A percentile compares a stretch with the other conserved stretches of the same genome.
Conservation (phyloP, 2,113 vertebrate genomes). For the Progne subis region DNA sequence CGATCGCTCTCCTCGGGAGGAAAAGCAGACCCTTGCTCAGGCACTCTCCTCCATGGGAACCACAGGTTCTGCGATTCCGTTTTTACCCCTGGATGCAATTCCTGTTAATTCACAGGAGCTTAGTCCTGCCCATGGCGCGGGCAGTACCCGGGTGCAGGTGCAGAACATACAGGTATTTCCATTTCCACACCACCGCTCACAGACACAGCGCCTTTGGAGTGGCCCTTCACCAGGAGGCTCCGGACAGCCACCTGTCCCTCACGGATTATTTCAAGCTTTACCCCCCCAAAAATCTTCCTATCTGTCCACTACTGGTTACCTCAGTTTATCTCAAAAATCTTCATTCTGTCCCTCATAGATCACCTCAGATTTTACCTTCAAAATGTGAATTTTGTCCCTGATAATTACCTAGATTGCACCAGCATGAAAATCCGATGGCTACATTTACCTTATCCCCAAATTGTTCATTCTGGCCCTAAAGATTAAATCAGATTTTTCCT, state of each 20-base stretch:
- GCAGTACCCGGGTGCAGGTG: not conserved
- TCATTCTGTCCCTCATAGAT: not conserved
- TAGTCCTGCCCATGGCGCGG: not conserved
- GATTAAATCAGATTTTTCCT: not conserved
- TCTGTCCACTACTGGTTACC: not conserved
- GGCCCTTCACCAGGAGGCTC: accelerated
- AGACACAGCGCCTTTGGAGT: not conserved
- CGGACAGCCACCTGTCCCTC: not conserved
- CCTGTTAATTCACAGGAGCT: not conserved
- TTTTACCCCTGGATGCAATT: not conserved
- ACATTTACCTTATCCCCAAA: not conserved
- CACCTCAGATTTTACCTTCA: not conserved
- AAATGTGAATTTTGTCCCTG: not conserved
- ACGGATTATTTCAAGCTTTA: not conserved
- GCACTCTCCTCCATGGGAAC: not conserved
- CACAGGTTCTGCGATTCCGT: not conserved
- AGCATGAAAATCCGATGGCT: not conserved
- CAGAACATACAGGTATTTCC: not conserved
- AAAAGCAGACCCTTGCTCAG: not conserved
- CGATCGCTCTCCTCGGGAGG: not conserved
- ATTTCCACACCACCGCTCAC: not conserved
- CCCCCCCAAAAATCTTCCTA: not conserved
- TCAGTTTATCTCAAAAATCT: not conserved
- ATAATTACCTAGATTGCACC: not conserved
- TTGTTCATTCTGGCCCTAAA: not conserved